These are phyloP conservation scores for Aspidapion aeneum DNA, from an alignment of 2,888 invertebrate genomes.

Conservation along the genomic window DNA sequence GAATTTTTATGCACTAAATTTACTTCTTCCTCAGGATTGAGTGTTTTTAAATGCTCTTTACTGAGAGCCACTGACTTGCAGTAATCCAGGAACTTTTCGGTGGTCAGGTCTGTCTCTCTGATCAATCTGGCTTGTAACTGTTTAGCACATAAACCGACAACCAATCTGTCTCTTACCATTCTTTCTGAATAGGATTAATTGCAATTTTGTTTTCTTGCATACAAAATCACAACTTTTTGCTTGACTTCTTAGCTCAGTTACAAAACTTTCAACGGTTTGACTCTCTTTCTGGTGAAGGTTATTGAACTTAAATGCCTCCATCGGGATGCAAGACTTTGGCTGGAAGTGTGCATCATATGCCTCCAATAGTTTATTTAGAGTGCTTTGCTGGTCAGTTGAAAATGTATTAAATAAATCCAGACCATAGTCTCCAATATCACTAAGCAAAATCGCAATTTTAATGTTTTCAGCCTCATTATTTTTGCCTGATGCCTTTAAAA, in stretches of 20 bases:
- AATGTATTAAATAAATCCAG: neutral
- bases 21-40: neutral
- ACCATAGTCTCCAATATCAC: neutral
- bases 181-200: neutral
- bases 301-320: neutral
- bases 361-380: neutral
- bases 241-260: no score
- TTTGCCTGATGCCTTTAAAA: neutral
- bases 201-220: no score
- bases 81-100: neutral
- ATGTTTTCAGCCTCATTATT: neutral
- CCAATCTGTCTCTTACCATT: neutral
- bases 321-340: neutral
- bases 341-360: neutral
- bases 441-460: neutral
- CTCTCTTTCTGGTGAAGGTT: neutral
- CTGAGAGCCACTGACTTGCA: neutral
- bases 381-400: neutral
- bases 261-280: neutral
- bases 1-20: neutral
- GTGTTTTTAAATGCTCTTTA: neutral
- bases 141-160: neutral
- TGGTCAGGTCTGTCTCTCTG: neutral
- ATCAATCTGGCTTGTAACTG: neutral
- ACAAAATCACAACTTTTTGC: no score